Conservation (phyloP, 1,140 invertebrate genomes). For the Pogonomyrmex barbatus region DNA sequence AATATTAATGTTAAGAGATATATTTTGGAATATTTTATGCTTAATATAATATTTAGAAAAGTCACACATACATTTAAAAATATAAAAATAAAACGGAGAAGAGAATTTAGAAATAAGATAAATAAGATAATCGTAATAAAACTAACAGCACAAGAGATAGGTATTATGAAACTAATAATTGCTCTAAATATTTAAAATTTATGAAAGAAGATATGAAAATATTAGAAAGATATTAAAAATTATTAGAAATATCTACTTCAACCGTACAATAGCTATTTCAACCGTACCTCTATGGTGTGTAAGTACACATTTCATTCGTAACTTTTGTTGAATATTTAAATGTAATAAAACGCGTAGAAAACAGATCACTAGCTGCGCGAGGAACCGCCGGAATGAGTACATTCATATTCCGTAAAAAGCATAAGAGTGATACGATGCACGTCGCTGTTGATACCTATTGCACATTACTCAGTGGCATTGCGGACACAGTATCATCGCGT, state of each 20-base stretch:
- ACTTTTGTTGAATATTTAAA: conserved; percentile 19
- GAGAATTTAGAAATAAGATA: background rate
- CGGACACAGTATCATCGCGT: conserved; percentile 62
- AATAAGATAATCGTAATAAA: background rate
- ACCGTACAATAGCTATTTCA: background rate
- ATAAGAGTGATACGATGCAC: conserved; percentile 51
- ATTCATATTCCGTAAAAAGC: conserved; percentile 59
- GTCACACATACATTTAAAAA: background rate
- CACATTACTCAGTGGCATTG: conserved; percentile 59
- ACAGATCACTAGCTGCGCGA: conserved; percentile 43
- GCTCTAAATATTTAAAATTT: background rate
- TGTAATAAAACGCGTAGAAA: conserved; percentile 32
- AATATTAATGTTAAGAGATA: background rate
- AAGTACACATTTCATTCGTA: conserved; percentile 14
- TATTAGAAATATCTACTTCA: background rate
- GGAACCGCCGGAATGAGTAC: conserved; percentile 17
- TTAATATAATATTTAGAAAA: background rate
- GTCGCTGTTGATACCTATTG: conserved; percentile 46
- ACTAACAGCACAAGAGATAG: background rate
- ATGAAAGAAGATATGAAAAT: background rate
- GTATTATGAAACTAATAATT: background rate
- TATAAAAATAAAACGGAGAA: conserved; percentile 16
- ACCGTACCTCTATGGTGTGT: background rate
- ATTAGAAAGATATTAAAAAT: background rate
- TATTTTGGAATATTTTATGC: background rate